Percentiles rank a stretch among this genome's conserved stretches.
phyloP scores from a whole-genome alignment of 2,797 vertebrate species.

The Mionectes olivaceus region DNA sequence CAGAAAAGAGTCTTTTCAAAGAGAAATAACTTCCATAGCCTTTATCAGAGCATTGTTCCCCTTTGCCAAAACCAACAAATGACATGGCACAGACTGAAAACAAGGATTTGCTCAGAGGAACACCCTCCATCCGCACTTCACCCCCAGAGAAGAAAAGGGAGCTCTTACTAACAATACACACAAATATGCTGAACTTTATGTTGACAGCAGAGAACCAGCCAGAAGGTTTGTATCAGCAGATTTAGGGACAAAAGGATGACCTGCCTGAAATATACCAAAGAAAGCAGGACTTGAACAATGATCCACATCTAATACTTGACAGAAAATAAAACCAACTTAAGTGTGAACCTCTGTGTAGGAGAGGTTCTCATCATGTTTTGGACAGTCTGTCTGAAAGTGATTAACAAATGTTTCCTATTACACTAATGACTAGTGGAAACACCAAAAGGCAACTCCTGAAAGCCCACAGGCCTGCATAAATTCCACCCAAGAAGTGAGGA shows the following conservation, averaged over 20 bases:
- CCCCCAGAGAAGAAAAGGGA: background rate
- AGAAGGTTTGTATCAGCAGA: background rate
- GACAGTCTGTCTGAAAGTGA: background rate
- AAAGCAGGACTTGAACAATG: background rate
- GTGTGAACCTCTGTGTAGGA: background rate
- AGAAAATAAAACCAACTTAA: background rate
- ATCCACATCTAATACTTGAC: background rate
- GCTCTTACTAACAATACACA: accelerated
- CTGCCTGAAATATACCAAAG: background rate
- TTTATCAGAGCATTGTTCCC: background rate
- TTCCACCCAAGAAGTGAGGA: background rate
- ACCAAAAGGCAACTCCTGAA: background rate
- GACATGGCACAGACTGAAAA: background rate
- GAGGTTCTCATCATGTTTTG: background rate
- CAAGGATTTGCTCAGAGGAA: background rate
- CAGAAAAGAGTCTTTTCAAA: background rate
- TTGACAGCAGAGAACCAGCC: background rate
- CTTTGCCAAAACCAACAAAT: background rate
- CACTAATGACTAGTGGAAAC: background rate
- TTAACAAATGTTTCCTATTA: conserved; percentile 4
- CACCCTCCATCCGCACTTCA: background rate
- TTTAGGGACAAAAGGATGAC: background rate
- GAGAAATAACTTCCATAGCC: background rate
- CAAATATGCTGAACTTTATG: background rate
- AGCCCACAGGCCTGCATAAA: background rate